Conservation (phyloP, 2,113 vertebrate species). For the Epinephelus moara region DNA sequence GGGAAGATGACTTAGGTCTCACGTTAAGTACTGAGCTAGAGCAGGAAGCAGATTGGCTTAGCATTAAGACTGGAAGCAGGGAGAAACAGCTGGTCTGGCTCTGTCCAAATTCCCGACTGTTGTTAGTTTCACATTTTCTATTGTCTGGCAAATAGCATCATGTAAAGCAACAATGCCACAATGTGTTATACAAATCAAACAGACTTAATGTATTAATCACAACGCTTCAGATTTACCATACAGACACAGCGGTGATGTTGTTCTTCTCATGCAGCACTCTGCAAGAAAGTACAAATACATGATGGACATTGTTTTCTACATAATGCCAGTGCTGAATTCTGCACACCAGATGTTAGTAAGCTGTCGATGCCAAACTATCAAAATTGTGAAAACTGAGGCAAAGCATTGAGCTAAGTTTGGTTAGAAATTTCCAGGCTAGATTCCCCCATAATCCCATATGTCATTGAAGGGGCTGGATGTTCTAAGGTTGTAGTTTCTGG, state of each 20-base stretch:
- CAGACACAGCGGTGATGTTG: neutral
- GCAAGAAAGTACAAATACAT: neutral
- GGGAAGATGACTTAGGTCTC: neutral
- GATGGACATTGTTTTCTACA: neutral
- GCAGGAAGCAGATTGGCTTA: neutral
- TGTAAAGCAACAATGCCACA: too few species aligned
- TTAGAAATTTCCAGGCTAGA: neutral
- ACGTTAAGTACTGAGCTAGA: neutral
- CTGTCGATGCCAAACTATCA: neutral
- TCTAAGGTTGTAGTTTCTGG: slow-evolving; percentile 22
- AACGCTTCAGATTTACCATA: too few species aligned
- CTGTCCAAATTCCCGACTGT: neutral
- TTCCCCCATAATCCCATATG: neutral
- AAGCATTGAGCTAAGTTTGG: neutral
- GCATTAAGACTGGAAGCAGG: neutral
- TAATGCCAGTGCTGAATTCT: neutral
- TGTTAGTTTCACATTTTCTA: neutral
- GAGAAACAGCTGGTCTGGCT: neutral
- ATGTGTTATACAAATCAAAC: too few species aligned
- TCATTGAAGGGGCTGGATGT: slow-evolving; percentile 75
- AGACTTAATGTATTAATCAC: too few species aligned
- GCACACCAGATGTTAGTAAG: neutral
- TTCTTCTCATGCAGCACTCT: neutral
- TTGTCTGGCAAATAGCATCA: too few species aligned
- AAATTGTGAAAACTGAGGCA: neutral